Evolutionary conservation across 2,113 vertebrate genomes (phyloP), one percentile per base, ranked within the genome.

Genomic region (Hippolais icterina): DNA sequence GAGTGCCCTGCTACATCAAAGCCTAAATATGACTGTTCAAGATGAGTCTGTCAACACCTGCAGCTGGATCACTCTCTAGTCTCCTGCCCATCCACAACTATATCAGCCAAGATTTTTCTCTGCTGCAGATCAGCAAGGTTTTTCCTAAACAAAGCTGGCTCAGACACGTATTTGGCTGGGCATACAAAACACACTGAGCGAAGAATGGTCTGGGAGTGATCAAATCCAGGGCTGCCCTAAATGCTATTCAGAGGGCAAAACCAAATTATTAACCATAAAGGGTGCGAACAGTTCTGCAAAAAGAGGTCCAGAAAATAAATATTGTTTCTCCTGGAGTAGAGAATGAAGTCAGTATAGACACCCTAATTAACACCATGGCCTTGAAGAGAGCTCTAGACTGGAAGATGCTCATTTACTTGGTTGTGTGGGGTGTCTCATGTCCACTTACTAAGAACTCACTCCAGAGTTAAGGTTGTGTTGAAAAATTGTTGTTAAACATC

Each of bases 81-180:
- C 16, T 31, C 10, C 16, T 79, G 29, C 7, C n/a, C 78, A 33
- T 31, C 42, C 50, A 49, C 19, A 57, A 8, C 39, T 57, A 74
- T 11, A 52, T 47, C 53, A 71, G 13, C 11, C 33, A 75, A 17
- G 18, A 27, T 21, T 66, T 53, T 75, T 29, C 33, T 65, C 35
- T 79, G 33, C 23, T 56, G 39, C 25, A 54, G 25, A 71, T 70
- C 42, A 78, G 5, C 8, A 50, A 63, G 8, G 3, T 21, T 82
- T 78, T 70, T 19, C 47, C 33, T 66, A 31, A 68, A 17, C 14
- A 75, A 79, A 83, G 44, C 25, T 63, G 14, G 5, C 41, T 10
- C 9, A 27, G 11, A 9, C 5, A 17, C 0, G 0, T 47, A 14
- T 72, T 86, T 87, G 27, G 4, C n/a, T 54, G 21, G 18, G 9